phyloP scores from a whole-genome alignment of 1,140 invertebrate genomes.

The Achroia grisella region DNA sequence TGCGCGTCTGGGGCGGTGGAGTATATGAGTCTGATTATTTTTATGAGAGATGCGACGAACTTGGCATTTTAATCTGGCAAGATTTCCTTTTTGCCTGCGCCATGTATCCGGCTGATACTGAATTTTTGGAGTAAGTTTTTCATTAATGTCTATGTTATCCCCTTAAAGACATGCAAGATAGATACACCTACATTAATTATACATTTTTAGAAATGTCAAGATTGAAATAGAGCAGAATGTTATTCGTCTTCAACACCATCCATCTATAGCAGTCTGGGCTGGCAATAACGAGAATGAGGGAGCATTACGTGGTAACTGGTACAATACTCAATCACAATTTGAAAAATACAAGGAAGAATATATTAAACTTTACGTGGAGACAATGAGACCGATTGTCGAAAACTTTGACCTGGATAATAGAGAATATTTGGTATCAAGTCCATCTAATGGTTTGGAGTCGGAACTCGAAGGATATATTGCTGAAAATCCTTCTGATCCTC shows the following conservation, averaged over 20 bases:
- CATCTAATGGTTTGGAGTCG: slow-evolving; percentile 89
- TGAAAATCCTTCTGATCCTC: slow-evolving; percentile 82
- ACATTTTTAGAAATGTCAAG: slow-evolving; percentile 75
- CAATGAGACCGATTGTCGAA: slow-evolving; percentile 80
- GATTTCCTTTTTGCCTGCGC: slow-evolving; percentile 98
- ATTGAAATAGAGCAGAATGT: slow-evolving; percentile 91
- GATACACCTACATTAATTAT: too few species aligned
- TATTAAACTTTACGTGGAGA: slow-evolving; percentile 87
- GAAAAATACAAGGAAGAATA: slow-evolving; percentile 86
- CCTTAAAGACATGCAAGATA: too few species aligned
- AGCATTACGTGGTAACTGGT: slow-evolving; percentile 90
- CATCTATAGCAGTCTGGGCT: slow-evolving; percentile 92
- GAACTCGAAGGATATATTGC: slow-evolving; percentile 85
- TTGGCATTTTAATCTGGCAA: slow-evolving; percentile 92
- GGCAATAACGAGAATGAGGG: slow-evolving; percentile 99
- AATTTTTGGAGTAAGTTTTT: slow-evolving; percentile 79
- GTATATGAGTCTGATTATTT: slow-evolving; percentile 95
- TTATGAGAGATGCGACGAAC: slow-evolving; percentile 88
- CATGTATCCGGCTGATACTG: slow-evolving; percentile 89
- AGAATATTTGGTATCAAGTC: slow-evolving; percentile 90
- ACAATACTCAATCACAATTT: slow-evolving; percentile 76
- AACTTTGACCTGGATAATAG: slow-evolving; percentile 75
- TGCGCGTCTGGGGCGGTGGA: slow-evolving; percentile 98
- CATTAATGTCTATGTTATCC: not conserved
- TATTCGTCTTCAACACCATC: slow-evolving; percentile 88